phyloP scores from a whole-genome alignment of 2,797 vertebrate genomes.

The Peromyscus attwateri region DNA sequence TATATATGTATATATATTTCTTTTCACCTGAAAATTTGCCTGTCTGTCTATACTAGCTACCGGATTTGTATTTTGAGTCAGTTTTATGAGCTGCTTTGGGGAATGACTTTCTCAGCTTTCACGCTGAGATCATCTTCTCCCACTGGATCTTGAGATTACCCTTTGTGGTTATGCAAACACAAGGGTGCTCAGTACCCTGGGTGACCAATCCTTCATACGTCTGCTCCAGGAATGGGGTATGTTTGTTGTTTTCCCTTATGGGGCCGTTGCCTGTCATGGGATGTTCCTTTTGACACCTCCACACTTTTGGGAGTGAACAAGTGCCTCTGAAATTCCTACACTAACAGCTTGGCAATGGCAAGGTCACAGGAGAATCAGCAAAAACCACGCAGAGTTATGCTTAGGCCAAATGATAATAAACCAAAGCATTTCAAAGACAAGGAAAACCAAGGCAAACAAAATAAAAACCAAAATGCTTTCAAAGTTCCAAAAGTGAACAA shows the following conservation, averaged over 20 bases:
- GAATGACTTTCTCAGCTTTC: not conserved
- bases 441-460: not conserved
- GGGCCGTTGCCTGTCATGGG: too few species aligned
- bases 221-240: not conserved
- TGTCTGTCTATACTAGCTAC: not conserved
- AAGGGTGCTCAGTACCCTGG: not conserved
- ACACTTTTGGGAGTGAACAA: not conserved
- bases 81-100: not conserved
- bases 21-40: not conserved
- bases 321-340: not conserved
- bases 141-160: not conserved
- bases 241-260: not conserved
- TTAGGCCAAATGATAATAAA: not conserved
- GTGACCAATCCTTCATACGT: not conserved
- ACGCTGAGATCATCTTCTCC: not conserved
- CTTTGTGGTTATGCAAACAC: not conserved
- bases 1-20: not conserved
- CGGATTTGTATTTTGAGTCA: not conserved
- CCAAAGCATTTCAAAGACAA: not conserved
- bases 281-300: not conserved
- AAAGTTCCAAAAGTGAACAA: not conserved
- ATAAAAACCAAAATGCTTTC: not conserved
- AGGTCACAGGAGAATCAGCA: not conserved
- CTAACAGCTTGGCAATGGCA: not conserved
- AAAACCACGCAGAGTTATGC: not conserved